These are phyloP conservation scores for Lagria hirta DNA, from an alignment of 2,888 invertebrate genomes.

Conservation along the genomic window DNA sequence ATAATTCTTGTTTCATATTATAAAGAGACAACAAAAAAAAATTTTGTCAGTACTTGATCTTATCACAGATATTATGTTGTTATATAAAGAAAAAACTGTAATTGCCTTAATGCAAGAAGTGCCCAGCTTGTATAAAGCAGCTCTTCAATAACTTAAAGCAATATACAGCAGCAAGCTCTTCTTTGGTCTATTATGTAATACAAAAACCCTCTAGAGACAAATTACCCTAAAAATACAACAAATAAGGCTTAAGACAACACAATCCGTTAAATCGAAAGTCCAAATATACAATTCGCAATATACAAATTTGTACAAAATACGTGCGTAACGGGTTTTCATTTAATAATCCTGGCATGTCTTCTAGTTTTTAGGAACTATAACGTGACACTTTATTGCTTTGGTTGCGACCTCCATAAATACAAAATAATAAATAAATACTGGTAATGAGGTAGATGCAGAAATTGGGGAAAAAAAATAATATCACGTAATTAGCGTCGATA, in stretches of 20 bases:
- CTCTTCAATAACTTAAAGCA: constrained; percentile 52
- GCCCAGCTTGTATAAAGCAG: constrained; percentile 39
- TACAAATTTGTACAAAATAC: constrained; percentile 21
- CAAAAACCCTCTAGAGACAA: too few species aligned
- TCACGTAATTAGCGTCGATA: constrained; percentile 22
- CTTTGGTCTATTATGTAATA: constrained; percentile 47
- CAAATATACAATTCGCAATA: constrained; percentile 11
- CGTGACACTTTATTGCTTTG: constrained; percentile 23
- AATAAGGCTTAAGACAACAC: constrained; percentile 15
- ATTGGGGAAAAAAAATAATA: constrained; percentile 9
- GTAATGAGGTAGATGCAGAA: constrained; percentile 49
- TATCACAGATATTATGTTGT: too few species aligned
- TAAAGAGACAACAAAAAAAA: constrained; percentile 14
- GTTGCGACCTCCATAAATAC: constrained; percentile 17
- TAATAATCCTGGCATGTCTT: constrained; percentile 18
- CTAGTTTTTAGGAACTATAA: constrained; percentile 25
- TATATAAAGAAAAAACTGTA: too few species aligned
- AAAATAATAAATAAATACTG: constrained; percentile 44
- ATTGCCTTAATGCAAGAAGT: constrained; percentile 19
- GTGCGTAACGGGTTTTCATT: constrained; percentile 11
- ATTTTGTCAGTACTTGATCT: constrained; percentile 3
- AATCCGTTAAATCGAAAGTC: constrained; percentile 5
- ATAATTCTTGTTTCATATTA: too few species aligned
- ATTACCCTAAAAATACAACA: too few species aligned
- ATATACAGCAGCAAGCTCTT: constrained; percentile 52